phyloP scores from a whole-genome alignment of 2,113 vertebrate species.

The Pteruthius melanotis region DNA sequence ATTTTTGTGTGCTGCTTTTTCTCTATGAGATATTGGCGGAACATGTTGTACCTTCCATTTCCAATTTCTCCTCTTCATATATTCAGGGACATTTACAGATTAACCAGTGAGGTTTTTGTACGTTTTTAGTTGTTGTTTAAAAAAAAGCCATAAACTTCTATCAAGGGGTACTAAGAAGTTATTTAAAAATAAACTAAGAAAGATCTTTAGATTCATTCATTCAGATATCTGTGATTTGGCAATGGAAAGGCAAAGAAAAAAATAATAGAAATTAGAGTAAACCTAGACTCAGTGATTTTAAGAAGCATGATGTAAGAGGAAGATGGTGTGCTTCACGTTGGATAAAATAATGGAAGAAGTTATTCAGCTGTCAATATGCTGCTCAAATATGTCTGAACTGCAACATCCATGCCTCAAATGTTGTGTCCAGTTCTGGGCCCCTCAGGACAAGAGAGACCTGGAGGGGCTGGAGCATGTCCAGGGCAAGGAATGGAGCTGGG shows the following conservation, averaged over 20 bases:
- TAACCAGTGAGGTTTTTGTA: neutral
- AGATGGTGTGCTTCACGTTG: neutral
- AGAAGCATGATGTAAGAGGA: neutral
- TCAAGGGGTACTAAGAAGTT: neutral
- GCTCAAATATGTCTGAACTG: neutral
- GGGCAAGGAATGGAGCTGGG: neutral
- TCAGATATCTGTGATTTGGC: neutral
- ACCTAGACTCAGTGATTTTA: neutral
- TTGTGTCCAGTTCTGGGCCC: neutral
- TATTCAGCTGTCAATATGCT: neutral
- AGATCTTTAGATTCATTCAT: neutral
- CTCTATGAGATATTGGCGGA: neutral
- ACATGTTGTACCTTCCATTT: neutral
- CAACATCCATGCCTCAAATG: fast-evolving
- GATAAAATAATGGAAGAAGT: neutral
- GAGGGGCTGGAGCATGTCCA: neutral
- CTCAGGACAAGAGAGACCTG: fast-evolving
- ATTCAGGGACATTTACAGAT: neutral
- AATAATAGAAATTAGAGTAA: neutral
- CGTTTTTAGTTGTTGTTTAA: neutral
- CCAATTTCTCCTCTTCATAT: neutral
- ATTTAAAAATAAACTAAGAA: fast-evolving
- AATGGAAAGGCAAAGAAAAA: neutral
- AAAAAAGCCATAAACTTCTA: neutral
- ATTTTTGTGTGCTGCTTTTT: neutral